A percentile compares a stretch with the other conserved stretches of the same genome.
Evolutionary conservation across 1,140 invertebrate species (phyloP).

Genomic region (Drosophila lacteicornis): DNA sequence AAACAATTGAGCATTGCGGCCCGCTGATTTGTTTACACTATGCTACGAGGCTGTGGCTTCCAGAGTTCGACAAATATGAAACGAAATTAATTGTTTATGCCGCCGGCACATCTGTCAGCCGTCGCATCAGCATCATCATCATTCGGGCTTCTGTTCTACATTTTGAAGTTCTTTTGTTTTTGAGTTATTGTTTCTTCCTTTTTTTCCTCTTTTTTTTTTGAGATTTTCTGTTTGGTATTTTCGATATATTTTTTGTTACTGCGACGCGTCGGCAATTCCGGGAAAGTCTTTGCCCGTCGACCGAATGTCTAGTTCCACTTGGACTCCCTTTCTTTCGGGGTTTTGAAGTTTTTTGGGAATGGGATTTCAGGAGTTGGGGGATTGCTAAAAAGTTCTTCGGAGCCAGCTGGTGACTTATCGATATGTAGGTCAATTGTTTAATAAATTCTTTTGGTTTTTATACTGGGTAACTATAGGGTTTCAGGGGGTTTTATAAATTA

Average conservation of each 20-base stretch:
- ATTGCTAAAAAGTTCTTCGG: neutral
- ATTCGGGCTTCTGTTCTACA: constrained; percentile 54
- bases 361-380: neutral
- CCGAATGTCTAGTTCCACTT: constrained; percentile 68
- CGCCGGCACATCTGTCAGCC: constrained; percentile 75
- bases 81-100: constrained; percentile 68
- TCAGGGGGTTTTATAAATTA: too few relatives aligned
- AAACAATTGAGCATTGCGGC: constrained; percentile 49
- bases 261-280: constrained; percentile 62
- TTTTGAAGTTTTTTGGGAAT: constrained; percentile 9
- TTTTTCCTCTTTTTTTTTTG: constrained; percentile 31
- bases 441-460: constrained; percentile 19
- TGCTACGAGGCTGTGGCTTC: constrained; percentile 37
- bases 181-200: constrained; percentile 57
- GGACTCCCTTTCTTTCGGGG: constrained; percentile 2
- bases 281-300: constrained; percentile 65
- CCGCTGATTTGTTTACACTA: constrained; percentile 63
- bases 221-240: constrained; percentile 46
- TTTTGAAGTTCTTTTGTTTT: constrained; percentile 63
- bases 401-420: neutral
- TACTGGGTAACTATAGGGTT: neutral
- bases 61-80: constrained; percentile 61
- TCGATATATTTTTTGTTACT: constrained; percentile 51
- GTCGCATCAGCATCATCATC: constrained; percentile 61
- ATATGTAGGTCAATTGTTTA: constrained; percentile 49